Evolutionary conservation across 2,113 vertebrate genomes (phyloP), one percentile per base, ranked within the genome.

Genomic region (Coracopsis vasa): DNA sequence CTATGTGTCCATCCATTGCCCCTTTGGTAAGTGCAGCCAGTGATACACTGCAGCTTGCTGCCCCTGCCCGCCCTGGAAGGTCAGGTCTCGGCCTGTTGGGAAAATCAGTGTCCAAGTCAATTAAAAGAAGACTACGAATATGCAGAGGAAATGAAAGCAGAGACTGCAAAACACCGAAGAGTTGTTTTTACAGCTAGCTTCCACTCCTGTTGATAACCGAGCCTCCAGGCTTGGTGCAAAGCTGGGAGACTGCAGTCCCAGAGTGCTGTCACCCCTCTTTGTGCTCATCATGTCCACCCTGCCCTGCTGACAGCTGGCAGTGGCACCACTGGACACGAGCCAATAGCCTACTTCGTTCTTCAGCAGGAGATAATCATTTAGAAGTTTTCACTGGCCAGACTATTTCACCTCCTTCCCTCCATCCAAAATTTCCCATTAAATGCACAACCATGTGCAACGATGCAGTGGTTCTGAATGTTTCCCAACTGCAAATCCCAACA

Each of bases 161-260:
- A 80, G 35, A 65, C 20, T 58, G 41, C 18, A 42, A 72, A 90
- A 51, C 2, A 1, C 53, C 37, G 50, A 67, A 62, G 19, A 66
- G 53, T 24, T 86, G 41, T 73, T 94, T 91, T 92, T 62, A 73
- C 41, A 81, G n/a, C 13, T 35, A 53, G 14, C 33, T 92, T 82
- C 71, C 60, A 47, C 35, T 81, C 29, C 35, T 50, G n/a, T 28
- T 51, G 31, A 77, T 65, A 17, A 23, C 13, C 0, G 0, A 58
- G 51, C 21, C n/a, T 69, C 41, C 58, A 74, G 64, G 41, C n/a
- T 44, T 31, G 53, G 39, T 50, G 9, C 33, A 74, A 86, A 65
- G 45, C 31, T 67, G 50, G 20, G 35, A 81, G 44, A 56, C 8
- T 1, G 1, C 24, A 33, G 60, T 31, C n/a, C 13, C 31, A 39